Conservation (phyloP, 53 echinoderm and acorn worm genomes). For the Hippasteria phrygiana region DNA sequence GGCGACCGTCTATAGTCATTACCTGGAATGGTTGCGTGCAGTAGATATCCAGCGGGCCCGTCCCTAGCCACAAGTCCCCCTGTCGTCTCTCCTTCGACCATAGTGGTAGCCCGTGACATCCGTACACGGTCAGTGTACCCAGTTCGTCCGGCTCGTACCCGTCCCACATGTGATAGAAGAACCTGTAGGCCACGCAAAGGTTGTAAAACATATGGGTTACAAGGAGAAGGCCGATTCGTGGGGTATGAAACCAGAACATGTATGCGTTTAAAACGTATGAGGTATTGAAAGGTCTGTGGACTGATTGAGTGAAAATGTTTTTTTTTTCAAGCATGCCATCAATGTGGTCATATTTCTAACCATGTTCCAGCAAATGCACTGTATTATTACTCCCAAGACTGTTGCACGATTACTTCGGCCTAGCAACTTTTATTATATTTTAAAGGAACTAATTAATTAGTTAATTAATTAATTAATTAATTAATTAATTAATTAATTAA, state of each 20-base stretch:
- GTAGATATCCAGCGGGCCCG: slow-evolving; percentile 37
- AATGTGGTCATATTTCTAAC: no score
- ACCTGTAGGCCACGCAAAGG: not conserved
- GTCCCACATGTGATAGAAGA: slow-evolving; percentile 69
- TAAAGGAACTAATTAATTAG: no score
- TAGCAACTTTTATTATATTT: no score
- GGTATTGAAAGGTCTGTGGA: not conserved
- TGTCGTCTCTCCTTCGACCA: slow-evolving; percentile 61
- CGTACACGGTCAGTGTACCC: slow-evolving; percentile 64
- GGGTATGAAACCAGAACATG: no score
- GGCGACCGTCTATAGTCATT: not conserved
- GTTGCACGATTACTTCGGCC: no score
- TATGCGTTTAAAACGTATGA: not conserved
- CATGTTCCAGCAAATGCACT: no score
- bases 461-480: no score
- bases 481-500: no score
- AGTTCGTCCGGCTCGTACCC: slow-evolving; percentile 55
- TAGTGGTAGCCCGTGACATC: slow-evolving; percentile 45
- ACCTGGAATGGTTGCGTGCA: slow-evolving; percentile 53
- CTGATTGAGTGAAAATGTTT: no score
- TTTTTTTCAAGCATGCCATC: no score
- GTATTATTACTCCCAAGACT: no score
- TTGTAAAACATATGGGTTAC: not conserved
- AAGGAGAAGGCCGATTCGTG: not conserved
- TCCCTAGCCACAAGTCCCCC: slow-evolving; percentile 35